A percentile compares a stretch with the other conserved stretches of the same genome.
Evolutionary conservation across 2,113 vertebrate species (phyloP).

Genomic region (Toxotes chatareus): DNA sequence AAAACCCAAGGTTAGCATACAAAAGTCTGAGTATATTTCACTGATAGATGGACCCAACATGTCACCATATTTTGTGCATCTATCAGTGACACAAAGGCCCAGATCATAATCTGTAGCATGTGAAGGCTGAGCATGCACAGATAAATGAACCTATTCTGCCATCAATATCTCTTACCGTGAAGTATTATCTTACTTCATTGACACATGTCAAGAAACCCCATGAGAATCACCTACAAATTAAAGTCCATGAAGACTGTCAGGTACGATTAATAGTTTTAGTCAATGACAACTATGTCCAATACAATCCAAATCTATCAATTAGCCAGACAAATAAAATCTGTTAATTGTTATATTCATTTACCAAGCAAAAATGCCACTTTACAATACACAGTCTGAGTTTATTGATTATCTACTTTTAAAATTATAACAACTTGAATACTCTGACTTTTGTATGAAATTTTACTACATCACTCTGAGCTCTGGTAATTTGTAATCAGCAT

Average conservation of each 20-base stretch:
- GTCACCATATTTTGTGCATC: background rate
- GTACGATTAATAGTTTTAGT: background rate
- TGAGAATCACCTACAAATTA: background rate
- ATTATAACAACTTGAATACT: background rate
- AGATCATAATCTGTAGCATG: background rate
- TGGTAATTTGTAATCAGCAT: too few species aligned
- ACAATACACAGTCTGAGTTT: background rate
- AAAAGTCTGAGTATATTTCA: background rate
- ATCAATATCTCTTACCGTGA: slow-evolving; percentile 1
- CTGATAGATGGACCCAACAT: background rate
- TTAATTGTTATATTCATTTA: background rate
- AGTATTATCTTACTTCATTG: background rate
- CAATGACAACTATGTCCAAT: background rate
- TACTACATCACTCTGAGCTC: too few species aligned
- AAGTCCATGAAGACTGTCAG: background rate
- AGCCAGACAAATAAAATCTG: background rate
- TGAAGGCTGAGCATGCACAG: background rate
- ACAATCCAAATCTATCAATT: background rate
- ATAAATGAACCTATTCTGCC: background rate
- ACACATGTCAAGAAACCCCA: background rate
- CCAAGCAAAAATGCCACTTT: background rate
- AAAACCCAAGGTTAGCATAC: background rate
- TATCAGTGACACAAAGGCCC: background rate
- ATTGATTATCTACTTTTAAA: background rate
- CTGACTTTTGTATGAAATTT: too few species aligned